Conservation (phyloP, 2,888 invertebrate species). For the Tubulanus polymorphus region DNA sequence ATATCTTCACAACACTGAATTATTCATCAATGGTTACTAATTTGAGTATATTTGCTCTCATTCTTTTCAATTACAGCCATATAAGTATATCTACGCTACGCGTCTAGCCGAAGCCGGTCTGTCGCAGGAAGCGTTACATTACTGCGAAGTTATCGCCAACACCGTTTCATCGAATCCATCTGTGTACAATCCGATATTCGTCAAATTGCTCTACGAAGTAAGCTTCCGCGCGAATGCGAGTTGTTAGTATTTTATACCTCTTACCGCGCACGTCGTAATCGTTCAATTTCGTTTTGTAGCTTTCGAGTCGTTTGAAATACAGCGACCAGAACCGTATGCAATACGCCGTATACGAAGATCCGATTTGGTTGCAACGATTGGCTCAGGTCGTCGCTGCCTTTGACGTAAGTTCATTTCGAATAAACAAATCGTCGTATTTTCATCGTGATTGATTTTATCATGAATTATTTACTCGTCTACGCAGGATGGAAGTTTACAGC, state of each 20-base stretch:
- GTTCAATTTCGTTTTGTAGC: slow-evolving; percentile 24
- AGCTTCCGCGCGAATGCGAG: slow-evolving; percentile 12
- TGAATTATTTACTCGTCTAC: background rate
- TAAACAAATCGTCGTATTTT: background rate
- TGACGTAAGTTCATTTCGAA: slow-evolving; percentile 40
- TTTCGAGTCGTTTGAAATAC: slow-evolving; percentile 66
- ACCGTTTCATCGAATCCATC: slow-evolving; percentile 62
- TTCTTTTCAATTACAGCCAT: slow-evolving; percentile 61
- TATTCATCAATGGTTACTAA: no score
- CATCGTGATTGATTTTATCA: background rate
- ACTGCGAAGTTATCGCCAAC: slow-evolving; percentile 74
- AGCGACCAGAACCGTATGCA: slow-evolving; percentile 61
- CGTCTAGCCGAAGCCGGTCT: slow-evolving; percentile 75
- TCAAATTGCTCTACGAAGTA: slow-evolving; percentile 38
- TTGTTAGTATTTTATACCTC: background rate
- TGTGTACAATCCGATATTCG: slow-evolving; percentile 35
- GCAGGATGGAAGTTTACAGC: slow-evolving; percentile 41
- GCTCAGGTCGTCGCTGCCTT: slow-evolving; percentile 51
- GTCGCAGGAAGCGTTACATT: slow-evolving; percentile 72
- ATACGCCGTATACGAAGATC: slow-evolving; percentile 53
- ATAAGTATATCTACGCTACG: slow-evolving; percentile 77
- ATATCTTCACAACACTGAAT: no score
- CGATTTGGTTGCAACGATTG: slow-evolving; percentile 59
- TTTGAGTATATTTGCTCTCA: no score
- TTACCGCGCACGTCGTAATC: no score